These are phyloP conservation scores for Pollimyrus isidori DNA, from an alignment of 2,113 vertebrate species.

Conservation along the genomic window DNA sequence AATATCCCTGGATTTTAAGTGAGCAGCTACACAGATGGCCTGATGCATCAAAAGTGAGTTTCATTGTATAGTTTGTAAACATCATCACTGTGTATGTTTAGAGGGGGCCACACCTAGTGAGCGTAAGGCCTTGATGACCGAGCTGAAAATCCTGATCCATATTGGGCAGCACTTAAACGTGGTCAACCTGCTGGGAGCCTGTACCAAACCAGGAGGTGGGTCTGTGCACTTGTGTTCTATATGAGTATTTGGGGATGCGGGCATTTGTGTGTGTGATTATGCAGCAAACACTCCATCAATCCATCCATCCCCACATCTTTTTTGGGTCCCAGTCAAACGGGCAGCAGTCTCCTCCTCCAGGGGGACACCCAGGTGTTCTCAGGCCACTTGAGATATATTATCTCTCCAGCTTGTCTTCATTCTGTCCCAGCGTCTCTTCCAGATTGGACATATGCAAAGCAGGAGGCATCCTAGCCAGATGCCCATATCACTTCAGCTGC, in stretches of 20 bases:
- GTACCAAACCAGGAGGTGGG: conserved; percentile 83
- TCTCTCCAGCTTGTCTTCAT: background rate
- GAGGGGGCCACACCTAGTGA: conserved; percentile 87
- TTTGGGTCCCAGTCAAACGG: background rate
- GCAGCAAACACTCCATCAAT: background rate
- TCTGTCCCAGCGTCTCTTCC: background rate
- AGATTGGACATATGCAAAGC: background rate
- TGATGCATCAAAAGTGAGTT: background rate
- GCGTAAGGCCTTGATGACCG: conserved; percentile 91
- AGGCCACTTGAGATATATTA: background rate
- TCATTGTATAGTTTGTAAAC: background rate
- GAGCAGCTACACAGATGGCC: background rate
- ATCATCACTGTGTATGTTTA: conserved; percentile 36
- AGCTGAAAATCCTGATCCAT: conserved; percentile 89
- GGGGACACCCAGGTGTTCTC: background rate
- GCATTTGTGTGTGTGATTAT: background rate
- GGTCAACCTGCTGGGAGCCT: conserved; percentile 88
- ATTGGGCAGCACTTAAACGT: conserved; percentile 92
- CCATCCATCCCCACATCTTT: background rate
- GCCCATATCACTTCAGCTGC: background rate
- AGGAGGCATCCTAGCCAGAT: background rate
- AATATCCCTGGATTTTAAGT: background rate
- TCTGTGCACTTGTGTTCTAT: background rate
- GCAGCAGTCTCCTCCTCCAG: background rate
- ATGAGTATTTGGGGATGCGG: background rate